Evolutionary conservation across 2,797 vertebrate species (phyloP).

Genomic region (Megalops cyprinoides): DNA sequence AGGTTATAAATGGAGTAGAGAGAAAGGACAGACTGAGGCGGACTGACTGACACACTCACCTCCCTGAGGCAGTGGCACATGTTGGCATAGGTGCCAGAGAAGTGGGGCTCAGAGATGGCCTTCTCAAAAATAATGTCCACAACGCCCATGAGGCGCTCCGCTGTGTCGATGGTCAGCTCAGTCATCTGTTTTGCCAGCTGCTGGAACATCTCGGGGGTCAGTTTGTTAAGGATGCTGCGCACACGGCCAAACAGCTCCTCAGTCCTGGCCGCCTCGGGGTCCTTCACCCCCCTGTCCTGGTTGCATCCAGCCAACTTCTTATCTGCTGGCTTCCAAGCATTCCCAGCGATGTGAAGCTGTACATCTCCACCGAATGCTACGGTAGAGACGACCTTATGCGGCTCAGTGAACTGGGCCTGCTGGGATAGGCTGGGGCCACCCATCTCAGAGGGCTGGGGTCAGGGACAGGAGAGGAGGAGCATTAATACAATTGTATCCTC

Average conservation of each 20-base stretch:
- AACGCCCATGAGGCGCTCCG: slow-evolving; percentile 94
- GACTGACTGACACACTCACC: too few relatives aligned
- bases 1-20: too few relatives aligned
- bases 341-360: slow-evolving; percentile 92
- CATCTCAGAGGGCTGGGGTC: slow-evolving; percentile 75
- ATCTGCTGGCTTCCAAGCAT: slow-evolving; percentile 82
- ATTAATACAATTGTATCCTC: not conserved
- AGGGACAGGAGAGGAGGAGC: not conserved
- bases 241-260: slow-evolving; percentile 90
- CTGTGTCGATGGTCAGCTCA: slow-evolving; percentile 91
- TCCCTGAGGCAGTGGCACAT: slow-evolving; percentile 98
- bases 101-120: slow-evolving; percentile 97
- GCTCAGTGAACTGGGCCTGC: slow-evolving; percentile 85
- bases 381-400: slow-evolving; percentile 88
- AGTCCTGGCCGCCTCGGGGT: slow-evolving; percentile 79
- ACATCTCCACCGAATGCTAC: slow-evolving; percentile 87
- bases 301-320: too few relatives aligned
- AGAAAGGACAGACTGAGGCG: too few relatives aligned
- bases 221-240: slow-evolving; percentile 94
- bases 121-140: slow-evolving; percentile 98
- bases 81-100: slow-evolving; percentile 98
- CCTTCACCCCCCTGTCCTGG: slow-evolving; percentile 62
- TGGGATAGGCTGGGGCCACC: slow-evolving; percentile 89
- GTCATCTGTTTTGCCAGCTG: slow-evolving; percentile 96
- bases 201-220: slow-evolving; percentile 98